Evolutionary conservation across 2,888 invertebrate genomes (phyloP), one percentile per base, ranked within the genome.

Genomic region (Drosophila kuntzei): DNA sequence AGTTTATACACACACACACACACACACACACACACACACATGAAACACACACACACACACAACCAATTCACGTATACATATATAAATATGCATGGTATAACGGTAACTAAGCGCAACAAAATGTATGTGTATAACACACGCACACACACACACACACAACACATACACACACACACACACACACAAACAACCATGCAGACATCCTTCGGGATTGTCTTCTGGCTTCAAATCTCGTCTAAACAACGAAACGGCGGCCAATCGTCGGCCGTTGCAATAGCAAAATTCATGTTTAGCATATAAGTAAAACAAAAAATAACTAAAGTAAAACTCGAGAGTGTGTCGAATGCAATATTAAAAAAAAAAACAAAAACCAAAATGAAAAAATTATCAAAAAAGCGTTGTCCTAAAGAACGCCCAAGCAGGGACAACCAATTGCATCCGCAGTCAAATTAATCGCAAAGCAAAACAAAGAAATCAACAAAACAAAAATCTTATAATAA

Each of bases 241-340:
- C 77, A 77, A 77, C 77, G 77, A 77, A 77, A 71, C 60, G 57
- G 16, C 67, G 57, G 64, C 64, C 51, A 50, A 50, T 5, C 37
- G 51, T 12, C 54, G 57, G 62, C 59, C 76, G 85, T 80, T 82
- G 86, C 83, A 86, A 83, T 86, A 83, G 83, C 62, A 66, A 87
- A 87, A 87, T 84, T 83, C 81, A 81, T 87, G 76, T 84, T 85
- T 83, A 83, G 83, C 79, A 72, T 81, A 76, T 83, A 83, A 83
- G 87, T 84, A 83, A 53, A 43, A 49, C 41, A 16, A 20, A 14
- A 58, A 46, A 54, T 46, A 14, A 22, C n/a, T 20, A 41, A 43
- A 37, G 55, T 37, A 22, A 27, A 59, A 60, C 39, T 41, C 49
- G 58, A 46, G 18, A 41, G 41, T 60, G 74, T 69, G 74, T 74